Conservation (phyloP, 2,797 vertebrate species). For the Thalassophryne amazonica region DNA sequence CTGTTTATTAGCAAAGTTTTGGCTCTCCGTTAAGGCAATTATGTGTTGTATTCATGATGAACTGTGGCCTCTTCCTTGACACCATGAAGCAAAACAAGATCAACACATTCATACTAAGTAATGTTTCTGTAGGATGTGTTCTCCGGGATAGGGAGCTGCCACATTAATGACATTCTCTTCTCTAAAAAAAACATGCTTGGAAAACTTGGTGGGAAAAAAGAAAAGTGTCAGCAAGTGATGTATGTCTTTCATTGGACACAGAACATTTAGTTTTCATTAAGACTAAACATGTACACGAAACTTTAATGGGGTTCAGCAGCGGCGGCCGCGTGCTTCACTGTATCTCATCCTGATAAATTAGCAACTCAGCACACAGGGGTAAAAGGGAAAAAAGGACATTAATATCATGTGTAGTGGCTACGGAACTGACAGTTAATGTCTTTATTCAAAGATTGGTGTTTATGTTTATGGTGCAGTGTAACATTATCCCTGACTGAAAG, state of each 20-base stretch:
- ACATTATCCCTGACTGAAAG: constrained; percentile 67
- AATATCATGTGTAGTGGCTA: constrained; percentile 59
- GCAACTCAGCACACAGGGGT: constrained; percentile 56
- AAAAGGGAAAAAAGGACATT: constrained; percentile 49
- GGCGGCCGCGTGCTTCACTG: constrained; percentile 54
- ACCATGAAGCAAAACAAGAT: constrained; percentile 20
- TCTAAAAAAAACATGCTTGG: constrained; percentile 42
- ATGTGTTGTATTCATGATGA: constrained; percentile 52
- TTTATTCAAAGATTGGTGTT: constrained; percentile 67
- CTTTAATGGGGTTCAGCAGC: constrained; percentile 88
- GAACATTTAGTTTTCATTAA: constrained; percentile 99
- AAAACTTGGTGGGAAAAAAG: constrained; percentile 57
- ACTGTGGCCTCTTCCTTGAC: constrained; percentile 46
- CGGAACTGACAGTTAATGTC: constrained; percentile 62
- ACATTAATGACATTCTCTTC: constrained; percentile 48
- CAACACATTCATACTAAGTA: constrained; percentile 41
- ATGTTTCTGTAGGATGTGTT: constrained; percentile 31
- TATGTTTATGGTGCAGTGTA: constrained; percentile 66
- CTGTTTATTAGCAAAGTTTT: constrained; percentile 68
- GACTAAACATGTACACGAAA: constrained; percentile 94
- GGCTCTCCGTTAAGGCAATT: constrained; percentile 57
- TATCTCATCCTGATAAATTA: constrained; percentile 79
- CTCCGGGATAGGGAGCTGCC: constrained; percentile 34
- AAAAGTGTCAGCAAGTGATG: constrained; percentile 81
- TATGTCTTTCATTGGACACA: constrained; percentile 95